Conservation (phyloP, 2,113 vertebrate species). For the Aplodontia rufa region DNA sequence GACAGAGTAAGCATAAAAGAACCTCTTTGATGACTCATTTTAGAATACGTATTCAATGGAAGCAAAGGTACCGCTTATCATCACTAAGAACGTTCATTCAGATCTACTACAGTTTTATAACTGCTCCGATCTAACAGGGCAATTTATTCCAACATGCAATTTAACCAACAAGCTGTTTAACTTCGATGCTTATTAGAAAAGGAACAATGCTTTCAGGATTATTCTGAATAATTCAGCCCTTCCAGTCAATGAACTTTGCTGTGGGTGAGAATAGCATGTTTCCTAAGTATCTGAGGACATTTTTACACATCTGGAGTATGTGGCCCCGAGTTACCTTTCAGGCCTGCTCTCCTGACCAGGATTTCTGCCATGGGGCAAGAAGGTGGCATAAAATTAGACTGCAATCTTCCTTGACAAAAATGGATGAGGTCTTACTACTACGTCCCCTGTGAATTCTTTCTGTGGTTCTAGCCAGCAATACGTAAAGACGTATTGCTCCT, state of each 20-base stretch:
- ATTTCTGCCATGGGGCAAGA: not conserved
- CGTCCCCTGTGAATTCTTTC: not conserved
- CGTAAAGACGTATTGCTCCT: too few relatives aligned
- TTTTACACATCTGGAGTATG: not conserved
- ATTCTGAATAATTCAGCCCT: slow-evolving; percentile 53
- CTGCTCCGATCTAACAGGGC: slow-evolving; percentile 67
- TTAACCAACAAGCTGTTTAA: slow-evolving; percentile 73
- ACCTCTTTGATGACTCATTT: slow-evolving; percentile 63
- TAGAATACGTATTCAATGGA: slow-evolving; percentile 60
- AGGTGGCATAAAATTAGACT: not conserved
- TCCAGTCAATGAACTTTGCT: slow-evolving; percentile 41
- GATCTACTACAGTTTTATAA: slow-evolving; percentile 44
- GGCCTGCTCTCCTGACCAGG: not conserved
- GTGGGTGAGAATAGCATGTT: not conserved
- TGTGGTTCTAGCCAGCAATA: not conserved
- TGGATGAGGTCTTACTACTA: not conserved
- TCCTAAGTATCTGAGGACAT: not conserved
- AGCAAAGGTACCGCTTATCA: slow-evolving; percentile 60
- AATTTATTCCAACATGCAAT: slow-evolving; percentile 67
- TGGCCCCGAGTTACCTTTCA: not conserved
- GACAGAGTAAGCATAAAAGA: slow-evolving; percentile 46
- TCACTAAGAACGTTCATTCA: slow-evolving; percentile 49
- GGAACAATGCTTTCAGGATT: slow-evolving; percentile 61
- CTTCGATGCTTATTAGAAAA: slow-evolving; percentile 67
- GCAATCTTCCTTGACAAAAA: not conserved